Conservation (phyloP, 2,113 vertebrate genomes). For the Crotophaga sulcirostris region DNA sequence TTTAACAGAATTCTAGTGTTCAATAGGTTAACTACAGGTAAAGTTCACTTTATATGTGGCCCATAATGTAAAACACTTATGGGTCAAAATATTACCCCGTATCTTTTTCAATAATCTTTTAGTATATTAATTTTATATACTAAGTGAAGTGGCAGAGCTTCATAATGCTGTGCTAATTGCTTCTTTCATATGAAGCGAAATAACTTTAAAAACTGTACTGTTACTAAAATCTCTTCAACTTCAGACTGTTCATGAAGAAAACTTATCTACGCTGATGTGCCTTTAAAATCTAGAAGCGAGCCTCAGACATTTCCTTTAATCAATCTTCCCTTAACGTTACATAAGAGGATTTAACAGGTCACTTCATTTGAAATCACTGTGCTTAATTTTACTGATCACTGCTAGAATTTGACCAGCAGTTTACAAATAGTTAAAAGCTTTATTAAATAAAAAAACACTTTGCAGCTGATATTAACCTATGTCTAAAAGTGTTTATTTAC, state of each 20-base stretch:
- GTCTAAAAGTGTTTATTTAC: neutral
- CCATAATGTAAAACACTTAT: neutral
- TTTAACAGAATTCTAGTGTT: neutral
- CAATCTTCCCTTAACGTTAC: neutral
- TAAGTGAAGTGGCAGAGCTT: neutral
- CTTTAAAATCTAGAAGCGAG: neutral
- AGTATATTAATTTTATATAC: neutral
- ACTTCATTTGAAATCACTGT: neutral
- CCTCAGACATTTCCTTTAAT: neutral
- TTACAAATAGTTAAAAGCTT: neutral
- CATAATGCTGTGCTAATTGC: neutral
- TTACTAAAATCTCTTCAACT: neutral
- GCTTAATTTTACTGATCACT: neutral
- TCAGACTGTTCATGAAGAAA: neutral
- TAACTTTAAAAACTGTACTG: neutral
- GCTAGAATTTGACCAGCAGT: neutral
- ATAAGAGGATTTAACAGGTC: neutral
- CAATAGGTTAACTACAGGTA: neutral
- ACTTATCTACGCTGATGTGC: neutral
- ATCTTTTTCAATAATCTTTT: neutral
- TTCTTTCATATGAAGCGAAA: neutral
- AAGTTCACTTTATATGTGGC: neutral
- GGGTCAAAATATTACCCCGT: neutral
- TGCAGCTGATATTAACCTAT: neutral
- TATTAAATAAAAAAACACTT: neutral